Conservation (phyloP, 1,140 invertebrate genomes). For the Frieseomelitta varia region DNA sequence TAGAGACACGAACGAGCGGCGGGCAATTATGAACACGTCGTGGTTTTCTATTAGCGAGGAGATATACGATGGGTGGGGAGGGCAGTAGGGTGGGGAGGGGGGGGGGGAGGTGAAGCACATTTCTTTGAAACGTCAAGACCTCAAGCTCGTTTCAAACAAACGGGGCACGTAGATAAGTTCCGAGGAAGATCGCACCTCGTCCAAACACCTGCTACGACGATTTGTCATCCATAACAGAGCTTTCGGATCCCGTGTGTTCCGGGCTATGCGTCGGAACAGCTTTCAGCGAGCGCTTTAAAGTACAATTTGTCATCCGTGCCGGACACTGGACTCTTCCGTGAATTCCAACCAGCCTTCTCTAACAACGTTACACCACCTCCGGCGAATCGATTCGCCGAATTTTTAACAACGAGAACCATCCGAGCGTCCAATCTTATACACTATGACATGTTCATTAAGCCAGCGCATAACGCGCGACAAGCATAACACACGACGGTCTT, state of each 20-base stretch:
- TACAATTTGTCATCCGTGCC: conserved; percentile 67
- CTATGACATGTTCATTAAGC: neutral
- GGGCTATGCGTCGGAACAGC: conserved; percentile 62
- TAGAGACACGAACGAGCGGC: neutral
- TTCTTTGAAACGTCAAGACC: conserved; percentile 56
- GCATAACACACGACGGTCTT: neutral
- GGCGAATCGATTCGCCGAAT: conserved; percentile 43
- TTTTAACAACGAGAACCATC: conserved; percentile 3
- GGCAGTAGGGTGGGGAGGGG: too few relatives aligned
- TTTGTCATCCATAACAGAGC: conserved; percentile 71
- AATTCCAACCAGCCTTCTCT: conserved; percentile 29
- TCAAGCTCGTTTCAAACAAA: conserved; percentile 46
- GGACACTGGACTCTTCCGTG: conserved; percentile 59
- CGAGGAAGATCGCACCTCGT: conserved; percentile 62
- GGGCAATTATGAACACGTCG: neutral
- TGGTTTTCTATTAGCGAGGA: conserved; percentile 1
- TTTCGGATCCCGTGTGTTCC: conserved; percentile 63
- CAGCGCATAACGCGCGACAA: too few relatives aligned
- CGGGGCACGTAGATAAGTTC: conserved; percentile 60
- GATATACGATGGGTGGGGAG: neutral
- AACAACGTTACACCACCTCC: conserved; percentile 36
- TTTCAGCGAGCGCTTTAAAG: conserved; percentile 67
- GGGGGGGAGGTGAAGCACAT: neutral
- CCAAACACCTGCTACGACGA: conserved; percentile 67
- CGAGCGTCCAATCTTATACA: neutral